These are phyloP conservation scores for Stegana nigrithorax DNA, from an alignment of 2,888 invertebrate species.

Conservation along the genomic window DNA sequence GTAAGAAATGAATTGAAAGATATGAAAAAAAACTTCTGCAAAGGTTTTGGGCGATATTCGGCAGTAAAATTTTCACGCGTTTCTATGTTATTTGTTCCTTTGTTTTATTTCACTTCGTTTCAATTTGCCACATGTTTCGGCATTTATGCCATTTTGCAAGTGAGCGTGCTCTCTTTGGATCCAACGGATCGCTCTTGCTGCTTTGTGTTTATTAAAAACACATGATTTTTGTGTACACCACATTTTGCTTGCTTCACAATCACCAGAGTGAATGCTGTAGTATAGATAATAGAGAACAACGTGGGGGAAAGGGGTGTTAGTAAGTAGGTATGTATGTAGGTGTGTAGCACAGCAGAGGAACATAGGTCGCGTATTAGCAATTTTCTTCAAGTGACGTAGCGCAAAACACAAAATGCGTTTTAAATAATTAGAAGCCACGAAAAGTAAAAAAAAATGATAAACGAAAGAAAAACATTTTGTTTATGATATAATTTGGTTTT, in stretches of 20 bases:
- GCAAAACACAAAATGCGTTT: conserved; percentile 6
- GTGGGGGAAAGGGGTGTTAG: background rate
- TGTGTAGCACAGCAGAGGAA: background rate
- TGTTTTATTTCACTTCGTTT: background rate
- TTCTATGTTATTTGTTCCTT: background rate
- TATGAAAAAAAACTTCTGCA: conserved; percentile 58
- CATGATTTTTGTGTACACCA: conserved; percentile 48
- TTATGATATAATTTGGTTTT: too few relatives aligned
- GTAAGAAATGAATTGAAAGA: too few relatives aligned
- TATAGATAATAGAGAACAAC: too few relatives aligned
- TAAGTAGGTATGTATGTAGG: background rate
- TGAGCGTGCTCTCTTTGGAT: too few relatives aligned
- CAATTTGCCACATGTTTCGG: too few relatives aligned
- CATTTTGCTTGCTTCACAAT: too few relatives aligned
- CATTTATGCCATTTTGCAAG: too few relatives aligned
- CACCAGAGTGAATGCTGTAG: too few relatives aligned
- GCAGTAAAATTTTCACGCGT: background rate
- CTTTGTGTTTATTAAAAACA: conserved; percentile 55
- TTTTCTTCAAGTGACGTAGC: background rate
- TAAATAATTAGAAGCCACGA: too few relatives aligned
- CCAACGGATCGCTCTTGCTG: conserved; percentile 19
- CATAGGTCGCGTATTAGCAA: background rate
- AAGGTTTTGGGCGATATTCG: conserved; percentile 57
- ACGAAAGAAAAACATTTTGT: too few relatives aligned
- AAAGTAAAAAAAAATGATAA: too few relatives aligned